phyloP scores from a whole-genome alignment of 2,888 invertebrate genomes.

The Conomelus anceps region DNA sequence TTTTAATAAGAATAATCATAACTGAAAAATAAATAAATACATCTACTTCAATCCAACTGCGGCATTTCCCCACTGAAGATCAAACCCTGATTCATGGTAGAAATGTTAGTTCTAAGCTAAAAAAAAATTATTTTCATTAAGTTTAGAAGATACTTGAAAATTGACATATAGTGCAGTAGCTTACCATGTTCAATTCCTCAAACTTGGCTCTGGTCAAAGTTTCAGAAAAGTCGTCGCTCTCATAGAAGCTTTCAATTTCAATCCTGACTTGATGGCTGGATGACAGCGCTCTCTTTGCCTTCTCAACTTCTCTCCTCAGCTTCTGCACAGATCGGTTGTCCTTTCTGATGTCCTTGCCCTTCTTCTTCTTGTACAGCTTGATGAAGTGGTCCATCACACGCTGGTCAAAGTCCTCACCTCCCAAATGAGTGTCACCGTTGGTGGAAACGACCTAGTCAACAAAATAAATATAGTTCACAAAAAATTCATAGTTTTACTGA shows the following conservation, averaged over 20 bases:
- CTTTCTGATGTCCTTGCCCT: constrained; percentile 92
- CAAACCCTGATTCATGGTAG: neutral
- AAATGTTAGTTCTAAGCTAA: neutral
- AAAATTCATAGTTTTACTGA: neutral
- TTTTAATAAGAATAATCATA: no score
- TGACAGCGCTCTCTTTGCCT: constrained; percentile 93
- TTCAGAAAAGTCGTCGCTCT: constrained; percentile 97
- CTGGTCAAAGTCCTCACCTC: constrained; percentile 99
- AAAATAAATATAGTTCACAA: neutral
- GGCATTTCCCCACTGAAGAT: no score
- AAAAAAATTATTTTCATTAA: neutral
- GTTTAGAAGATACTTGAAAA: no score
- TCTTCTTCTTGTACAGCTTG: constrained; percentile 97
- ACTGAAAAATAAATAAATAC: no score
- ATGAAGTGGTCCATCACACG: constrained; percentile 98
- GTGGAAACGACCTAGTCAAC: constrained; percentile 62
- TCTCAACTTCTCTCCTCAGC: constrained; percentile 92
- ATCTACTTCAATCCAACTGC: no score
- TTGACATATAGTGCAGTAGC: constrained; percentile 26
- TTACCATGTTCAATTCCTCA: constrained; percentile 91
- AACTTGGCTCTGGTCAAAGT: constrained; percentile 97
- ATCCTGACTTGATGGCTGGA: constrained; percentile 93
- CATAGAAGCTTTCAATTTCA: constrained; percentile 97
- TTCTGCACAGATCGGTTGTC: constrained; percentile 94
- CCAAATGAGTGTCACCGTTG: constrained; percentile 94